These are phyloP conservation scores for Limnothrissa miodon DNA, from an alignment of 2,113 vertebrate species.

Conservation along the genomic window DNA sequence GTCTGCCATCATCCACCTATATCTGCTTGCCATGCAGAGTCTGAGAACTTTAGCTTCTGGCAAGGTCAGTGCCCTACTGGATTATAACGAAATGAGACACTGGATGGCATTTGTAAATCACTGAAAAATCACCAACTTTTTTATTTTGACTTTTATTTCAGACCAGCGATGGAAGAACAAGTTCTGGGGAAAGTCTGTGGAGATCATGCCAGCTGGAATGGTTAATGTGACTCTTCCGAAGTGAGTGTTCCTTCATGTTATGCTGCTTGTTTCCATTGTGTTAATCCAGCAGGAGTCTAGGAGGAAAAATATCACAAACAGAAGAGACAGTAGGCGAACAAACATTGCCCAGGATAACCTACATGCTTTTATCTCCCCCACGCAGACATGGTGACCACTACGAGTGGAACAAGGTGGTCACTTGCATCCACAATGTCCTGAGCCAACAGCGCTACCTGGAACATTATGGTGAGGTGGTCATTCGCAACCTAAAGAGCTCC, in stretches of 20 bases:
- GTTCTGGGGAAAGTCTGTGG: slow-evolving; percentile 99
- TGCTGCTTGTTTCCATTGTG: neutral
- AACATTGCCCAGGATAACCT: neutral
- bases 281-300: neutral
- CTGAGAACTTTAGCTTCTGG: slow-evolving; percentile 83
- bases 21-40: slow-evolving; percentile 85
- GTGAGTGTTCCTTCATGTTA: slow-evolving; percentile 73
- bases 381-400: slow-evolving; percentile 88
- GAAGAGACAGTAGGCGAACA: neutral
- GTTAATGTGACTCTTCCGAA: slow-evolving; percentile 86
- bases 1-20: slow-evolving; percentile 88
- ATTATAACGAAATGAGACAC: neutral
- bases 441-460: slow-evolving; percentile 97
- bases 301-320: neutral
- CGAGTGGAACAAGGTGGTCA: slow-evolving; percentile 98
- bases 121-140: neutral
- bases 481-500: slow-evolving; percentile 81
- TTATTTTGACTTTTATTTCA: slow-evolving; percentile 51
- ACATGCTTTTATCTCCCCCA: neutral
- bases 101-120: neutral
- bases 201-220: slow-evolving; percentile 95
- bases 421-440: slow-evolving; percentile 97
- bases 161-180: slow-evolving; percentile 99
- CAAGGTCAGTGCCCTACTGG: slow-evolving; percentile 73
- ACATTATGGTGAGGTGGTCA: slow-evolving; percentile 93